Evolutionary conservation across 92 coral and sea anemone species (phyloP), one percentile per base, ranked within the genome.

Genomic region (Parazoanthus atlanticus): DNA sequence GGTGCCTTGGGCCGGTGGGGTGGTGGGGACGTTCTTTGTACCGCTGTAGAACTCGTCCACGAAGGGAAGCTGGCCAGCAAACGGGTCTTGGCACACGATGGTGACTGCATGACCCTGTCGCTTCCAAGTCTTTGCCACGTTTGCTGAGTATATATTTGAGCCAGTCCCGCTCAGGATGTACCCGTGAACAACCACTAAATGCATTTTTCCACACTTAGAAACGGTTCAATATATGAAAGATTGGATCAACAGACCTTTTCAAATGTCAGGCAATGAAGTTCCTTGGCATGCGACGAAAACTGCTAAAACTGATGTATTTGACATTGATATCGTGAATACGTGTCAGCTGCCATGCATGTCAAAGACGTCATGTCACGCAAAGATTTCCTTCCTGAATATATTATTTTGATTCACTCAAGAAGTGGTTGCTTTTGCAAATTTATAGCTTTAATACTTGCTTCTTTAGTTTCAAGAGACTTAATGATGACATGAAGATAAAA

Each of bases 51-150:
- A 92, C 67, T 95, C 98, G 76, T 95, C 98, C 29, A 95, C 96
- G 87, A 92, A 95, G 81, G 90, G 93, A 8, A 92, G 91, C 56
- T 93, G 94, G 52, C 90, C 90, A 2, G 98, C 98, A 56, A 56
- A 80, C 13, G 95, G 98, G 79, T 95, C 98, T 89, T 95, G 98
- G 73, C 98, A 95, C 88, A 95, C 87, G 36, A 95, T 72, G 0
- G 96, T 95, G 43, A 95, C 98, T 29, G 96, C 94, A 78, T 95
- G 96, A 6, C 98, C 98, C 52, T 94, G 94, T 3, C 74, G 92
- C 70, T 92, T 94, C 98, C 96, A 95, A 0, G 96, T 90, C 67
- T 94, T 92, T 0, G 98, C 98, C 7, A 94, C 93, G 85, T 95
- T 95, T 17, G 94, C 85, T 6, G 98, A 91, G 46, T 95, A 95